Conservation (phyloP, 2,113 vertebrate species). For the Xyliphius kryptos region DNA sequence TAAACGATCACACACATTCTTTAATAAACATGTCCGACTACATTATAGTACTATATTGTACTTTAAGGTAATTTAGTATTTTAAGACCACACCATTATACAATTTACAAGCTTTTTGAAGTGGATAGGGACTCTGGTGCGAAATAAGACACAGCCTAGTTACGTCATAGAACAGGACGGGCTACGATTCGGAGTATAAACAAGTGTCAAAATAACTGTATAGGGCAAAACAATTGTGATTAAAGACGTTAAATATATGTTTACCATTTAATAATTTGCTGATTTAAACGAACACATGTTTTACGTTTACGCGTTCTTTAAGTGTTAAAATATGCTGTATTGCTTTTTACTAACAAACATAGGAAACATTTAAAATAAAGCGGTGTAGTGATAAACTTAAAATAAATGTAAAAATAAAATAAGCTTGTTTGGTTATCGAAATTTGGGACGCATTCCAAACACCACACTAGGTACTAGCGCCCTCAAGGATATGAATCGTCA, state of each 20-base stretch:
- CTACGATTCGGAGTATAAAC: neutral
- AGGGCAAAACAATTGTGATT: no score
- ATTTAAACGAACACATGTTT: neutral
- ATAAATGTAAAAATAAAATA: neutral
- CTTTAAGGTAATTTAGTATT: no score
- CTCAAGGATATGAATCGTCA: neutral
- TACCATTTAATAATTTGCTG: no score
- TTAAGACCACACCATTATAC: neutral
- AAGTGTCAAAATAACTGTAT: neutral
- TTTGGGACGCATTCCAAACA: neutral
- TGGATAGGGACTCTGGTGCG: neutral
- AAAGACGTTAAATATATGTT: no score
- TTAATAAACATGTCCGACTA: no score
- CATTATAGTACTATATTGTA: no score
- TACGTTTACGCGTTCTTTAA: no score
- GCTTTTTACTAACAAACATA: no score
- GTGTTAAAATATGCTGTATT: no score
- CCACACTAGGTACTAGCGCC: neutral
- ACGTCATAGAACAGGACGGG: constrained; percentile 33
- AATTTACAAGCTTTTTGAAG: neutral
- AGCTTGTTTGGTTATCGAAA: neutral
- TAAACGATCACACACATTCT: neutral
- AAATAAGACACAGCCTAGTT: constrained; percentile 6
- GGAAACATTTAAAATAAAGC: no score
- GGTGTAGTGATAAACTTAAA: no score